phyloP scores from a whole-genome alignment of 2,888 invertebrate genomes.

The Trimorus sp. region DNA sequence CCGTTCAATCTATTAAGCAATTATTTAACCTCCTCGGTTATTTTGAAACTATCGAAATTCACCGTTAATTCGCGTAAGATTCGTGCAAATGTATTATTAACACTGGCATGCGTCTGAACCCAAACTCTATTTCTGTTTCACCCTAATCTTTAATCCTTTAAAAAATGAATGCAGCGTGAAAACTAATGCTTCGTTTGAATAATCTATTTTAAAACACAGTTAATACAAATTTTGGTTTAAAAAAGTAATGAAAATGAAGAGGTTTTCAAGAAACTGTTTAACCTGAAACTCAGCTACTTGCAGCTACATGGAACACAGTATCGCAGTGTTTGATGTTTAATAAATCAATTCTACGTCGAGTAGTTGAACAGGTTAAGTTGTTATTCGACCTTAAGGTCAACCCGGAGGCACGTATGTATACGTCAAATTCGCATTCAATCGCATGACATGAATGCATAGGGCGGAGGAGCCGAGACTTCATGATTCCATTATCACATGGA shows the following conservation, averaged over 20 bases:
- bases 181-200: not conserved
- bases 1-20: constrained; percentile 43
- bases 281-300: not conserved
- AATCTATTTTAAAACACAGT: not conserved
- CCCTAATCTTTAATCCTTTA: not conserved
- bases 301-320: not conserved
- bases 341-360: constrained; percentile 32
- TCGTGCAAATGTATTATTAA: constrained; percentile 37
- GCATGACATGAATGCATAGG: constrained; percentile 36
- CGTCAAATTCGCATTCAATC: constrained; percentile 49
- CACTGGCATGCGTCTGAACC: constrained; percentile 18
- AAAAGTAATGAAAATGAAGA: too few relatives aligned
- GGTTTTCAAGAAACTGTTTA: not conserved
- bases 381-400: constrained; percentile 39
- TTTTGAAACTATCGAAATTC: constrained; percentile 15
- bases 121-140: constrained; percentile 6
- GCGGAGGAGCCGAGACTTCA: constrained; percentile 45
- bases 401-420: constrained; percentile 9
- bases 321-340: constrained; percentile 19
- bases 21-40: constrained; percentile 23
- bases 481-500: constrained; percentile 55
- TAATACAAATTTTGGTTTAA: too few relatives aligned
- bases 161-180: too few relatives aligned
- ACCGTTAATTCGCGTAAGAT: constrained; percentile 35
- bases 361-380: constrained; percentile 32